These are phyloP conservation scores for Rhincodon typus DNA, from an alignment of 2,797 vertebrate species.

Conservation along the genomic window DNA sequence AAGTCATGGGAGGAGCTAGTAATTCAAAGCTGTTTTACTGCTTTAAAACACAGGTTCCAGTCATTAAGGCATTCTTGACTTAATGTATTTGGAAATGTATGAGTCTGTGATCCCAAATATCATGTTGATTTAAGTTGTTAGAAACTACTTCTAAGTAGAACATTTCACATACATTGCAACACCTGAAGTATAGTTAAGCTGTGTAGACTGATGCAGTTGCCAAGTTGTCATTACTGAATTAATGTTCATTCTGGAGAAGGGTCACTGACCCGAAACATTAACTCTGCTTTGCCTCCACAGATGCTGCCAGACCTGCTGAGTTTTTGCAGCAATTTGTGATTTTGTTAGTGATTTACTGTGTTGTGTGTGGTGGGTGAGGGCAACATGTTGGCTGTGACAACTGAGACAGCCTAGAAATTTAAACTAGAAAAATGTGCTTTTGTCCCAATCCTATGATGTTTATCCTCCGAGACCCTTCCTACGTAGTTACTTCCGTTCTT, in stretches of 20 bases:
- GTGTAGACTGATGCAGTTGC: neutral
- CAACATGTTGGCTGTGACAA: neutral
- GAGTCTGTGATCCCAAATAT: neutral
- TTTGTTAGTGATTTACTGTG: neutral
- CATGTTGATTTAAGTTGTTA: neutral
- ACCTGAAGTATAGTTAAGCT: neutral
- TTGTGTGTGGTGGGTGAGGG: neutral
- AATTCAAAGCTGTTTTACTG: neutral
- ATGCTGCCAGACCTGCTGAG: too few relatives aligned
- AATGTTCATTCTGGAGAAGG: too few relatives aligned
- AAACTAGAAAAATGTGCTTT: neutral
- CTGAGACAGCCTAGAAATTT: neutral
- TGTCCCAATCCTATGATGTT: neutral
- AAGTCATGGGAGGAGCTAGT: neutral
- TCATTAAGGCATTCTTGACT: neutral
- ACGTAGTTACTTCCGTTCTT: neutral
- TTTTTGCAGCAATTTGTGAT: too few relatives aligned
- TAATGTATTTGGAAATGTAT: neutral
- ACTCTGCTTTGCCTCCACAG: too few relatives aligned
- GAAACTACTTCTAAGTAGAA: neutral
- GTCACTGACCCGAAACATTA: too few relatives aligned
- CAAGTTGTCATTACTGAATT: neutral
- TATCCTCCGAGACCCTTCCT: neutral
- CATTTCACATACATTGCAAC: neutral
- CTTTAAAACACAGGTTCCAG: neutral